Evolutionary conservation across 2,888 invertebrate species (phyloP), one percentile per base, ranked within the genome.

Genomic region (Linhomoeus sp.): DNA sequence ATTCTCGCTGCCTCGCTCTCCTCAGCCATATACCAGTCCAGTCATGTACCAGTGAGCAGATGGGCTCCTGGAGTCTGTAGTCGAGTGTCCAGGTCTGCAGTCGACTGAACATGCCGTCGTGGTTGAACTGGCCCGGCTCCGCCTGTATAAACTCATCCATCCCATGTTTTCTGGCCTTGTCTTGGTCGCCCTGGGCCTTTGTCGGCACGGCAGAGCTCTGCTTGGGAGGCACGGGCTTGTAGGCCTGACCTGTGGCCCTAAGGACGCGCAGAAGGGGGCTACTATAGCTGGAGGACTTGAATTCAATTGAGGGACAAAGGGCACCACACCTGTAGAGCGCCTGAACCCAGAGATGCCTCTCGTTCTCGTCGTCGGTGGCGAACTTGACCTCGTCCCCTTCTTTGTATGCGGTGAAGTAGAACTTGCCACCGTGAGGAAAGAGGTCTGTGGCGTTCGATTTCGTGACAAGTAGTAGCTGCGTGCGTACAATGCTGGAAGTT

Each of bases 121-220:
- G 97, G 63, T 90, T 87, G 69, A 85, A 90, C 68, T 81, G 82
- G 68, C 90, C 88, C 1, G 94, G 92, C 72, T 97, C 92, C n/a
- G 92, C 90, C 62, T 87, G 86, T 58, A 97, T 94, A 67, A 84
- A 92, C 70, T 97, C 94, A 66, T 97, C 97, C 85, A 97, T 87
- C 41, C 97, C 94, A 66, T 94, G 94, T 67, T 97, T 97, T 48
- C 86, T 76, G 35, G 94, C 94, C 66, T 88, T 79, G 65, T 90
- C 88, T 43, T 85, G 82, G 71, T 86, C 86, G 15, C 61, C 61
- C 46, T 61, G 60, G 3, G 58, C 56, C 45, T 59, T 60, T 14
- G 58, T 50, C 19, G 56, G 54, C 25, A 56, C 52, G 9, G 7
- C 20, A 12, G 29, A 50, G 20, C 59, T 58, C 45, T 60, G 61